A percentile compares a stretch with the other conserved stretches of the same genome.
Conservation (phyloP, 2,113 vertebrate genomes). For the Rhinopomastus cyanomelas region DNA sequence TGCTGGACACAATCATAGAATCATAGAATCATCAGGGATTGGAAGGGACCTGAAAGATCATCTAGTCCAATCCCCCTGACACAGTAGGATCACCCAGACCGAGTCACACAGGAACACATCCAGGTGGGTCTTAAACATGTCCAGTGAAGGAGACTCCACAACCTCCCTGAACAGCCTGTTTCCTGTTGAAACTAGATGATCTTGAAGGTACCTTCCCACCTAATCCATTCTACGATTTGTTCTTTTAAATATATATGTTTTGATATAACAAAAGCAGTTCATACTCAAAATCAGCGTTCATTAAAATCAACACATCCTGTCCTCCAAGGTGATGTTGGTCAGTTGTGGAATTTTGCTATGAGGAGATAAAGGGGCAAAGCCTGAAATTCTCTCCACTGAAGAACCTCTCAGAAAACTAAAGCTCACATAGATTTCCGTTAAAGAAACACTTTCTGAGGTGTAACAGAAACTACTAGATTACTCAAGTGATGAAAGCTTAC, state of each 20-base stretch:
- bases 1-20: too few species aligned
- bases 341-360: background rate
- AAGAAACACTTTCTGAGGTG: background rate
- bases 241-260: background rate
- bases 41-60: too few species aligned
- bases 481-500: background rate
- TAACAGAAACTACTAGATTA: background rate
- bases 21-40: too few species aligned
- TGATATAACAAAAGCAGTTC: background rate
- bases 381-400: background rate
- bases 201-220: too few species aligned
- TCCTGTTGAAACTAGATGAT: too few species aligned
- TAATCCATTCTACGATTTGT: too few species aligned
- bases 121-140: too few species aligned
- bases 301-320: background rate
- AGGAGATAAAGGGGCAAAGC: background rate
- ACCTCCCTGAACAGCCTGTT: too few species aligned
- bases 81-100: too few species aligned
- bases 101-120: too few species aligned
- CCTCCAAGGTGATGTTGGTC: background rate
- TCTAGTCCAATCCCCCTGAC: too few species aligned
- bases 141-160: too few species aligned
- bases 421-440: background rate
- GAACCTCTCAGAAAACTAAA: background rate
- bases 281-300: background rate